Conservation (phyloP, 2,797 vertebrate species). For the Coregonus ussuriensis region DNA sequence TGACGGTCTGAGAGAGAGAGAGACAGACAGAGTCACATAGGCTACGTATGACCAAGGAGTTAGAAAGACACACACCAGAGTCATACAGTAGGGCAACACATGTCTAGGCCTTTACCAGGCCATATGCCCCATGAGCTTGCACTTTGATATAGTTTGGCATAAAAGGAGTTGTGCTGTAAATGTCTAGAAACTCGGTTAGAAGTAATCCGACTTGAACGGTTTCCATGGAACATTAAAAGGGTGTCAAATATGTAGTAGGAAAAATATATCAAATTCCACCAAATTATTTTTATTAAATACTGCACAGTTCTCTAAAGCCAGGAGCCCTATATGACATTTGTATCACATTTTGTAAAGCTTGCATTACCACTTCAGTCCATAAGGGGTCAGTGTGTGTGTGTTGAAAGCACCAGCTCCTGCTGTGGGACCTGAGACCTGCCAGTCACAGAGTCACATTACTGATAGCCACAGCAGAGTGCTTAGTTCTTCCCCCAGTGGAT, state of each 20-base stretch:
- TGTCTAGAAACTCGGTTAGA: background rate
- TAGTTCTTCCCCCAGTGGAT: constrained; percentile 45
- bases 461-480: constrained; percentile 33
- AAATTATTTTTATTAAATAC: background rate
- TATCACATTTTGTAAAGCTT: background rate
- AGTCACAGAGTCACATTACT: constrained; percentile 33
- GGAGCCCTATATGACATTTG: background rate
- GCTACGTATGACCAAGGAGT: background rate
- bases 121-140: background rate
- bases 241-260: background rate
- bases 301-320: background rate
- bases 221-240: background rate
- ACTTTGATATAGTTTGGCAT: background rate
- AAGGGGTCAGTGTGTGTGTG: constrained; percentile 60
- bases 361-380: constrained; percentile 29
- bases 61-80: background rate
- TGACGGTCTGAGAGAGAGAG: constrained; percentile 81
- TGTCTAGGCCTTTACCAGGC: background rate
- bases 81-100: background rate
- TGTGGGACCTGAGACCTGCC: constrained; percentile 17
- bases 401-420: constrained; percentile 16
- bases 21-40: constrained; percentile 23
- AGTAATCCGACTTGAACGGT: background rate
- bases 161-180: background rate
- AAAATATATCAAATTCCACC: too few species aligned